Evolutionary conservation across 2,797 vertebrate species (phyloP).

Genomic region (Siniperca undulata): DNA sequence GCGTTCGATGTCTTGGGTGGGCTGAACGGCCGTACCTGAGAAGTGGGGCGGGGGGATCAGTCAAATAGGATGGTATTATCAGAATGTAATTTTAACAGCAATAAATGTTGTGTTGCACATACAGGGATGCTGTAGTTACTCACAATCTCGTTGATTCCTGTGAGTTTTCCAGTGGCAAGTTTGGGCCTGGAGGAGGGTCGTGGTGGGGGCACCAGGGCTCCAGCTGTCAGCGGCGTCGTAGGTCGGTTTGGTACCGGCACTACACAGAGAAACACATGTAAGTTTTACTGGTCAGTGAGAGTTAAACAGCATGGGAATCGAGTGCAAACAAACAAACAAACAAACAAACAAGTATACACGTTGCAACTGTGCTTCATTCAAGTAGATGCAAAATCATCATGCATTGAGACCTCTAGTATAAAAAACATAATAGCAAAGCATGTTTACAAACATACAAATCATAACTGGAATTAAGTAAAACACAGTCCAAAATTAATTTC

Average conservation of each 20-base stretch:
- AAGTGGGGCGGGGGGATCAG: neutral
- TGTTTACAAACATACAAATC: conserved; percentile 5
- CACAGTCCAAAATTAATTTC: conserved; percentile 39
- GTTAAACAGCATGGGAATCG: neutral
- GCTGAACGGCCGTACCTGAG: conserved; percentile 94
- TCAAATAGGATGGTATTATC: neutral
- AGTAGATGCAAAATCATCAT: conserved; percentile 50
- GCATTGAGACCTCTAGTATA: conserved; percentile 32
- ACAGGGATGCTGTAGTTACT: conserved; percentile 59
- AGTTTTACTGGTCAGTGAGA: conserved; percentile 5
- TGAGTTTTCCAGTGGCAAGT: conserved; percentile 91
- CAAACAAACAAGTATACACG: conserved; percentile 1
- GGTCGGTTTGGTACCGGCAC: conserved; percentile 86
- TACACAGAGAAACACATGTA: conserved; percentile 20
- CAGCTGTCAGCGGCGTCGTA: conserved; percentile 91
- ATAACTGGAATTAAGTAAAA: conserved; percentile 40
- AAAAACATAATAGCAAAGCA: conserved; percentile 43
- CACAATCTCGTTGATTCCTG: conserved; percentile 97
- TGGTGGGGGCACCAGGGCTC: conserved; percentile 93
- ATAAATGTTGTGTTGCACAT: neutral
- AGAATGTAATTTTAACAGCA: neutral
- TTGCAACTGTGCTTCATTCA: neutral
- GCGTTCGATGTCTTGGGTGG: conserved; percentile 90
- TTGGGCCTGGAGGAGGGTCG: conserved; percentile 96
- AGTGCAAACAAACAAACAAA: neutral